Evolutionary conservation across 2,113 vertebrate species (phyloP), one percentile per base, ranked within the genome.

Genomic region (Nymphicus hollandicus): DNA sequence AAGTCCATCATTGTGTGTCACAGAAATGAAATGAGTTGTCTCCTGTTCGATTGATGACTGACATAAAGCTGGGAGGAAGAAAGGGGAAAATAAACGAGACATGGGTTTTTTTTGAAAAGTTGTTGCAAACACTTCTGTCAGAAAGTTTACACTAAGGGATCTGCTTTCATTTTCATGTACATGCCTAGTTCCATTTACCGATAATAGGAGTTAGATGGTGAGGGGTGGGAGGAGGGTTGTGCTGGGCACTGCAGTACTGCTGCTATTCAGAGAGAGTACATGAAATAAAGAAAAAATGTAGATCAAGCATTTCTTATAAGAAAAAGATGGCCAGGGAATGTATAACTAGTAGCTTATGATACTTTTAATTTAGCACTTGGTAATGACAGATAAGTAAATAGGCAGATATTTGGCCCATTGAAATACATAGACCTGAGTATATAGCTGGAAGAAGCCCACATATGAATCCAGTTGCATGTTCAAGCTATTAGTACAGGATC

Each of bases 11-110:
- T 98, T 97, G 97, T 97, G 96, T 98, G 99, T 99, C 98, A 98
- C 97, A 95, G 98, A 98, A 98, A 98, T 98, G 98, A 99, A 99
- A 99, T 99, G 98, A 99, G 99, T 99, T 99, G 99, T 99, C 99
- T 99, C 97, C 97, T 97, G 97, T 96, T 98, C 98, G 98, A 99
- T 99, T 99, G 98, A 99, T 99, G 99, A 98, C 98, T 98, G 99
- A 98, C 99, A 99, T 97, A 96, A 98, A 97, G 98, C 95, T 97
- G 95, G 94, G 81, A 94, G 97, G 96, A 96, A 97, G 96, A 95
- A 98, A 93, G 76, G 95, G 97, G 96, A 97, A 97, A 97, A 98
- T 98, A 97, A 97, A 98, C 95, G 97, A 58, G 96, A 97, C 88
- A 55, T 37, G 88, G 53, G 29, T 17, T 97, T 98, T 98, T 95